Conservation (phyloP, 2,113 vertebrate species). For the Thamnaconus septentrionalis region DNA sequence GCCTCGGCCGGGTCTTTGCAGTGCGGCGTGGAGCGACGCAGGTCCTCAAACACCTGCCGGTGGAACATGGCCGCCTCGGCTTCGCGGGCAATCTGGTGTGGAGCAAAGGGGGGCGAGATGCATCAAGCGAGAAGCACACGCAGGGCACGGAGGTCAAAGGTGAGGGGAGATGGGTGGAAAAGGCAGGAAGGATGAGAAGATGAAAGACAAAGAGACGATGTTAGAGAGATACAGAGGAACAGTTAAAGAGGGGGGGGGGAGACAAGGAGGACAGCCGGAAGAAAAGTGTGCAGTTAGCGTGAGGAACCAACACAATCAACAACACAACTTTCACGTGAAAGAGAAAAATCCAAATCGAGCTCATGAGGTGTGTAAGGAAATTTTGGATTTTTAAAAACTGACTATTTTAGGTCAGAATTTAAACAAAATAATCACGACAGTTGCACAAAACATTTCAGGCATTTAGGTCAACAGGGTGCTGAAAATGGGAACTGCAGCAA, state of each 20-base stretch:
- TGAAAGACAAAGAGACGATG: not conserved
- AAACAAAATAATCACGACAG: too few species aligned
- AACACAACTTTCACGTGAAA: constrained; percentile 40
- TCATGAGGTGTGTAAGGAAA: too few species aligned
- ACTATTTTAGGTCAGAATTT: too few species aligned
- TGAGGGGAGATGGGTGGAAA: constrained; percentile 29
- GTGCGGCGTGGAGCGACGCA: constrained; percentile 86
- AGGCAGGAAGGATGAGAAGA: not conserved
- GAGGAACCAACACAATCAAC: constrained; percentile 16
- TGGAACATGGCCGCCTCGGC: constrained; percentile 99
- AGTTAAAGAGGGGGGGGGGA: not conserved
- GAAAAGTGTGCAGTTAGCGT: constrained; percentile 35
- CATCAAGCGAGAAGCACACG: constrained; percentile 40
- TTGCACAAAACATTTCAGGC: too few species aligned
- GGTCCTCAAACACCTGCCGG: constrained; percentile 96
- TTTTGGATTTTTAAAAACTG: too few species aligned
- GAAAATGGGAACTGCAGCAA: not conserved
- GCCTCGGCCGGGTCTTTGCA: constrained; percentile 89
- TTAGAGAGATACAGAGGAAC: constrained; percentile 5
- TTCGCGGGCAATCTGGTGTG: constrained; percentile 93
- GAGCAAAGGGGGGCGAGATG: constrained; percentile 37
- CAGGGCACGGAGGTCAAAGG: constrained; percentile 9
- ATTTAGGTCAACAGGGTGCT: not conserved
- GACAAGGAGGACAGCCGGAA: not conserved
- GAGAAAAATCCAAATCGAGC: too few species aligned